Evolutionary conservation across 2,797 vertebrate genomes (phyloP).

Genomic region (Lindbergichthys nudifrons): DNA sequence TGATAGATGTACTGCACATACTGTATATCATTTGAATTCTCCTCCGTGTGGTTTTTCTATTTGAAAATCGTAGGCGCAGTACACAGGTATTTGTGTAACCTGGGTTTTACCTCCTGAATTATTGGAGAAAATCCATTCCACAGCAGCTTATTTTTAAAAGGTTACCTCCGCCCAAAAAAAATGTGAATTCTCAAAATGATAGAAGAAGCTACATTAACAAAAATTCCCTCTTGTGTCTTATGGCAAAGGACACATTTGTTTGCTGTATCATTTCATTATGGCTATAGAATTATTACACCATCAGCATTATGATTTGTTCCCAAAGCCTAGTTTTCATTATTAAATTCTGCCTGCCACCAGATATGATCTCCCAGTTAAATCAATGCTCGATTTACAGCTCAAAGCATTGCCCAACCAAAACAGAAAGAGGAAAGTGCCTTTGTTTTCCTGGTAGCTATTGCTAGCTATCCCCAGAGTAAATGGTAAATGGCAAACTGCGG

Average conservation of each 20-base stretch:
- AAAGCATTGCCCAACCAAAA: not conserved
- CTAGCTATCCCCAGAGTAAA: not conserved
- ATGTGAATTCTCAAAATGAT: too few relatives aligned
- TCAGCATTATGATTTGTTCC: not conserved
- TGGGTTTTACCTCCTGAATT: too few relatives aligned
- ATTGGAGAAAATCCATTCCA: too few relatives aligned
- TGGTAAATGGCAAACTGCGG: not conserved
- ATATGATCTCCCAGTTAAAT: not conserved
- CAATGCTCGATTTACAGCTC: not conserved
- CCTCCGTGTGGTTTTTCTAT: constrained; percentile 19
- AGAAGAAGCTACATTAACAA: too few relatives aligned
- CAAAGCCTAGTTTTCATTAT: not conserved
- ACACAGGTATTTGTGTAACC: too few relatives aligned
- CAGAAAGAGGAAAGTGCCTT: not conserved
- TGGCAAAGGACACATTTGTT: too few relatives aligned
- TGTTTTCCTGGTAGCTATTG: not conserved
- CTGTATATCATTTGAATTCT: constrained; percentile 10
- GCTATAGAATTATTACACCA: not conserved
- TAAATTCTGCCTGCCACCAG: not conserved
- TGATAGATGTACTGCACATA: constrained; percentile 30
- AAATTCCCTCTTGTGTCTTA: too few relatives aligned
- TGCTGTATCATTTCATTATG: too few relatives aligned
- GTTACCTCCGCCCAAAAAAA: too few relatives aligned
- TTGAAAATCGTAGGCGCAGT: constrained; percentile 2
- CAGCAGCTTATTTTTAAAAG: too few relatives aligned